Base-by-base conservation (phyloP, 2,888 invertebrate genomes). In the Pantelozetes paolii region DNA sequence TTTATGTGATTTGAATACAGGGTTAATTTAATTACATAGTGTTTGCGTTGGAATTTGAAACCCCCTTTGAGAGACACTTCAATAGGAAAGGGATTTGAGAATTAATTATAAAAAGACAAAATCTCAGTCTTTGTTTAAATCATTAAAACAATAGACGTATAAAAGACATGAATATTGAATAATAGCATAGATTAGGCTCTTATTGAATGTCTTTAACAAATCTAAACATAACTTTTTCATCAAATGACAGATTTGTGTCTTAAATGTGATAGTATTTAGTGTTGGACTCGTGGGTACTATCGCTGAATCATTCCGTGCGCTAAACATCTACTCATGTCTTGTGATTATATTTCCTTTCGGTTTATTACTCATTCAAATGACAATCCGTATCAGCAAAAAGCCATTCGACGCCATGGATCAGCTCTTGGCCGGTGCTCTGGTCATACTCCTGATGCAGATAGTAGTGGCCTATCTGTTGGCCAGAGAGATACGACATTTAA, bases 251-350 rank as follows among this genome's bases (percentile, higher is more conserved):
- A 28, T 73, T 18, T 73, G 73, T n/a, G 69, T 73, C 9, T 30
- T 73, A 6, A 69, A 69, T 54, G 73, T 73, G 15, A 54, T 70
- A 32, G 57, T 73, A 18, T 73, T 73, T 30, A 73, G 73, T 36
- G 54, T 73, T 13, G 73, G 73, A 30, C 69, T 73, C n/a, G 73
- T 73, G 18, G 73, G 73, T 26, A 73, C 73, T 18, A 73, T 73
- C 13, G 73, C 73, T 30, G 73, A 73, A 48, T 73, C 73, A 26
- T 69, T 69, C n/a, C 69, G 69, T 3, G 73, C 73, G 36, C 69
- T 73, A 13, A 59, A 69, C 50, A 69, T 69, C 9, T 73, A 73
- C 20, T 69, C 73, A 28, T 73, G 73, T 73, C 23, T 73, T 20
- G 50, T 73, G 2, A 73, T 73, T 15, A 30, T 73, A 32, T 73